These are phyloP conservation scores for Andrena bucephala DNA, from an alignment of 2,888 invertebrate species.

Conservation along the genomic window DNA sequence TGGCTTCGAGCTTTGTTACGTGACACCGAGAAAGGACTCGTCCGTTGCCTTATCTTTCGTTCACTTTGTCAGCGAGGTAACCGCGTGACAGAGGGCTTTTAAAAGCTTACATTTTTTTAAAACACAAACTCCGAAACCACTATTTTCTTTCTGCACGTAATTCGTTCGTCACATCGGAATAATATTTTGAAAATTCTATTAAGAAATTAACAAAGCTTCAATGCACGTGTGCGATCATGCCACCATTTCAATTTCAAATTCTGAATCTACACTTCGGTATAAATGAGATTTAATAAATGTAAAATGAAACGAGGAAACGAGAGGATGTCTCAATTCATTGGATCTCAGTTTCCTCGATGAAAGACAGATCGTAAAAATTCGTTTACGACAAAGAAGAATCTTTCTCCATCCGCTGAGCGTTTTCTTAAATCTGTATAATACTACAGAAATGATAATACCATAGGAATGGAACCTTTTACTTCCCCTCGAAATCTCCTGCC, in stretches of 20 bases:
- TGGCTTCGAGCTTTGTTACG: constrained; percentile 4
- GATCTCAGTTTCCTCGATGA: constrained; percentile 3
- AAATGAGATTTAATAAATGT: constrained; percentile 19
- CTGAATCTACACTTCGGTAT: not conserved
- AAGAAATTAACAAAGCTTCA: too few relatives aligned
- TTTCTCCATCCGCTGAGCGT: not conserved
- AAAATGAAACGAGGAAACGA: constrained; percentile 13
- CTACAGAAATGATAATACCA: too few relatives aligned
- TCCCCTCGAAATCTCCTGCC: not conserved
- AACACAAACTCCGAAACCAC: not conserved
- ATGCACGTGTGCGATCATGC: not conserved
- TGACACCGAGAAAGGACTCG: not conserved
- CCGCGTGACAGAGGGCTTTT: not conserved
- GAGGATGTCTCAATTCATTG: constrained; percentile 23
- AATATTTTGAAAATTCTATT: not conserved
- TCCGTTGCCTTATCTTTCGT: not conserved
- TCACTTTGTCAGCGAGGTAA: not conserved
- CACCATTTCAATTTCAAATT: not conserved
- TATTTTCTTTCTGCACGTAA: not conserved
- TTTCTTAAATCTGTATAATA: not conserved
- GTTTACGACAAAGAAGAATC: not conserved
- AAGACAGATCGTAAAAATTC: not conserved
- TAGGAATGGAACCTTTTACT: too few relatives aligned
- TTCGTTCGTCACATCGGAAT: not conserved
- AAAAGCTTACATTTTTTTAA: not conserved